Percentiles rank a stretch among this genome's conserved stretches.
phyloP scores from a whole-genome alignment of 2,113 vertebrate genomes.

The Microtus pennsylvanicus region DNA sequence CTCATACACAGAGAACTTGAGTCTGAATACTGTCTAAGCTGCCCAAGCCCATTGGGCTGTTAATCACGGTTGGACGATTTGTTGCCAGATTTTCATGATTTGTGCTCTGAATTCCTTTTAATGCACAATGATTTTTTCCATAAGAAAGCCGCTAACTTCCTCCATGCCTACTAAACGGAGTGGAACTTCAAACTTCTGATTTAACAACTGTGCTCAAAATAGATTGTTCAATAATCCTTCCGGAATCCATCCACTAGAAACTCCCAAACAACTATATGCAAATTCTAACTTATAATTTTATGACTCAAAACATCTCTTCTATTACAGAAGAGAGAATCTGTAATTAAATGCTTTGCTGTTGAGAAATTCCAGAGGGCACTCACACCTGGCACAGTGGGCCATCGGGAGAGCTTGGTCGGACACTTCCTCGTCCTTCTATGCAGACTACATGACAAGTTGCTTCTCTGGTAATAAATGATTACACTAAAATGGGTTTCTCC shows the following conservation, averaged over 20 bases:
- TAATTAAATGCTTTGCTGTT: rapidly evolving
- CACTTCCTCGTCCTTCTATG: too few relatives aligned
- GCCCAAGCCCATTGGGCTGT: too few relatives aligned
- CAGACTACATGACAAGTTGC: background rate
- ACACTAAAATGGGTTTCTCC: background rate
- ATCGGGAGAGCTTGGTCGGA: background rate
- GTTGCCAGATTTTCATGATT: background rate
- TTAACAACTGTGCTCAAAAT: background rate
- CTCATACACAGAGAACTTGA: background rate
- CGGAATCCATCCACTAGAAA: background rate
- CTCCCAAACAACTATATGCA: background rate
- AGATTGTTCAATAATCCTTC: background rate
- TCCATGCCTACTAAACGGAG: background rate
- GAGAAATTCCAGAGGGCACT: background rate
- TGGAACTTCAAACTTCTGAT: background rate
- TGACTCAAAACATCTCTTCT: background rate
- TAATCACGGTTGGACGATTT: too few relatives aligned
- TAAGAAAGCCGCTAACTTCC: background rate
- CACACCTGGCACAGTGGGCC: too few relatives aligned
- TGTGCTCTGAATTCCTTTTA: background rate
- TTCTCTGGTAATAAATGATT: background rate
- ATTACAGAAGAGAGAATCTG: background rate
- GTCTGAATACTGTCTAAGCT: rapidly evolving
- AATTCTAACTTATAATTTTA: background rate
- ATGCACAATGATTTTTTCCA: background rate